These are phyloP conservation scores for Hydra vulgaris DNA, from an alignment of 30 jellyfish, hydroid and myxozoan genomes.

Conservation along the genomic window DNA sequence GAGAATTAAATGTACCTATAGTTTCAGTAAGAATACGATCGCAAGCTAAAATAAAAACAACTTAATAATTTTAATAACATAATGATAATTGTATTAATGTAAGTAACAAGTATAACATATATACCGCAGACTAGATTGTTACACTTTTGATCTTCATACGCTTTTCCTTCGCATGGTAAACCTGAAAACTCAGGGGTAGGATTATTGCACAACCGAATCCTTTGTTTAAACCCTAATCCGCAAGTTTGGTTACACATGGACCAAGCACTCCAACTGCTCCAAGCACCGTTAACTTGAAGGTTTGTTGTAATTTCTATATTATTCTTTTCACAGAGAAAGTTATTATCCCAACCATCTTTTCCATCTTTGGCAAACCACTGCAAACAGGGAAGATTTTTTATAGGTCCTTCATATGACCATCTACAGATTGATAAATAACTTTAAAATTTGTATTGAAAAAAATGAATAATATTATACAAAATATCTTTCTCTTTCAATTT, in stretches of 20 bases:
- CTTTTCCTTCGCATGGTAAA: conserved; percentile 49
- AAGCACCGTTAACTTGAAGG: conserved; percentile 47
- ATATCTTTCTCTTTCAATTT: too few species aligned
- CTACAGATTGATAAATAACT: conserved; percentile 12
- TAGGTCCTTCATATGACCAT: conserved; percentile 81
- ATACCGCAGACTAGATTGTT: conserved; percentile 73
- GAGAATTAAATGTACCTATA: conserved; percentile 90
- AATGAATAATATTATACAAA: too few species aligned
- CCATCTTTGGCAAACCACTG: conserved; percentile 98
- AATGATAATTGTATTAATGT: too few species aligned
- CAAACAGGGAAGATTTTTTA: conserved; percentile 56
- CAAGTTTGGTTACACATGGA: conserved; percentile 71
- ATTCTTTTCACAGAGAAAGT: conserved; percentile 43
- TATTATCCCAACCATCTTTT: conserved; percentile 92
- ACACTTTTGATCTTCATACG: conserved; percentile 45
- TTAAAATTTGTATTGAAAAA: too few species aligned
- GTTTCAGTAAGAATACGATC: conserved; percentile 67
- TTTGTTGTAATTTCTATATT: neutral
- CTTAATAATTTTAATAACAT: too few species aligned
- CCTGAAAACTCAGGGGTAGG: conserved; percentile 91
- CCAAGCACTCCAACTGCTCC: conserved; percentile 86
- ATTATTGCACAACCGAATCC: conserved; percentile 69
- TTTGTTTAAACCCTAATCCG: conserved; percentile 77
- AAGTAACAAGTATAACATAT: conserved; percentile 9
- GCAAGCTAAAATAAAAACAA: too few species aligned